Evolutionary conservation across 2,113 vertebrate genomes (phyloP), one percentile per base, ranked within the genome.

Genomic region (Mixornis gularis): DNA sequence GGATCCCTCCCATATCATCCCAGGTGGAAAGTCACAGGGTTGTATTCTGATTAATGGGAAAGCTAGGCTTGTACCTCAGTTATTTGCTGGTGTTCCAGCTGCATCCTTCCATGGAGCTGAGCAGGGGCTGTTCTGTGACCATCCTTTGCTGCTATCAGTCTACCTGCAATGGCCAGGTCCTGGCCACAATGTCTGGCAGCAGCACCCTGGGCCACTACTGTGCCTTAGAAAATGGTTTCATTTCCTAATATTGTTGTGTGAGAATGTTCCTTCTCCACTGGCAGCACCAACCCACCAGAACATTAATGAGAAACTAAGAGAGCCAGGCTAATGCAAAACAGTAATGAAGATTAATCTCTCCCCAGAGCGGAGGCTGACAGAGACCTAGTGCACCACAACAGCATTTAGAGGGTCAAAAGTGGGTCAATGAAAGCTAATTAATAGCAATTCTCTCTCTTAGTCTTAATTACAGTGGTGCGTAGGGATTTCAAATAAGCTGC

Each of bases 341-440:
- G 44, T 92, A 95, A 95, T 79, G 84, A 95, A 93, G 84, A 95
- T 76, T 46, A 95, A 95, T 90, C 29, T 82, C 49, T 94, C 96
- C 89, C 86, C 36, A 40, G 91, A 93, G 93, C 49, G 6, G 38
- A 56, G 46, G 53, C 53, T 32, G 59, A 84, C 89, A 64, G 78
- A 92, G 86, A 89, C 86, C 77, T 64, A 32, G 49, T 25, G 24
- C 49, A 84, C 83, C 5, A 1, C 80, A 92, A 86, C 2, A 3
- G 44, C 62, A 46, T 92, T 84, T 65, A 76, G 73, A 92, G 86
- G 91, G 93, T 93, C 95, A 95, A 55, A 94, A 95, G 66, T 87
- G 46, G 70, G 91, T 92, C 90, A 94, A 53, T 69, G 73, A 90
- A 69, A 90, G 78, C 77, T 92, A 93, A 95, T 95, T 93, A 96